Evolutionary conservation across 2,888 invertebrate species (phyloP).

Genomic region (Mythimna albipuncta): DNA sequence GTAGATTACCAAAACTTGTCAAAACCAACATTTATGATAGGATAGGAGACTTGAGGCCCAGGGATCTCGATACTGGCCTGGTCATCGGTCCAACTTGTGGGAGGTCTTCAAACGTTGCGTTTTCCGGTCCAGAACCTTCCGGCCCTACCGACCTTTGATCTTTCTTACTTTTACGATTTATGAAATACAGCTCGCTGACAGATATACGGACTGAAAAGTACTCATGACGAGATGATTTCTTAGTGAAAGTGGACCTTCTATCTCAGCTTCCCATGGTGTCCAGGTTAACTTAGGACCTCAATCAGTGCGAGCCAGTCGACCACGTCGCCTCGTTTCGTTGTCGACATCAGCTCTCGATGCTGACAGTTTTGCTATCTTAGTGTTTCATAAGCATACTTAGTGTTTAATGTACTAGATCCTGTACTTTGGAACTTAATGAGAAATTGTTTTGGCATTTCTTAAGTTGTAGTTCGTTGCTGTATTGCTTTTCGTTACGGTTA

Average conservation of each 20-base stretch:
- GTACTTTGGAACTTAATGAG: conserved; percentile 10
- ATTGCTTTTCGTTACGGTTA: too few species aligned
- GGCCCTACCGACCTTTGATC: too few species aligned
- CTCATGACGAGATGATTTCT: background rate
- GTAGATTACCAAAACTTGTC: too few species aligned
- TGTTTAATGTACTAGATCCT: conserved; percentile 32
- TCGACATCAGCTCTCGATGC: conserved; percentile 45
- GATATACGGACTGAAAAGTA: too few species aligned
- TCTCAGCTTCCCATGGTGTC: accelerated
- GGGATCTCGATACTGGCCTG: too few species aligned
- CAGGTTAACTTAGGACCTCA: conserved; percentile 36
- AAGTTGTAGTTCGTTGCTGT: background rate
- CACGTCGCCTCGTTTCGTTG: conserved; percentile 52
- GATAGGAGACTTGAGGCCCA: too few species aligned
- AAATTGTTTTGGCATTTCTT: conserved; percentile 22
- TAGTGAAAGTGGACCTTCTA: conserved; percentile 30
- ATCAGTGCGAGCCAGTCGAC: conserved; percentile 39
- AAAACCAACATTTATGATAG: too few species aligned
- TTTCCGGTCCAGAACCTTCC: too few species aligned
- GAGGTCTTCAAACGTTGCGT: too few species aligned
- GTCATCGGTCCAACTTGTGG: too few species aligned
- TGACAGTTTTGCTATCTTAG: conserved; percentile 28
- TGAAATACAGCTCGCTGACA: too few species aligned
- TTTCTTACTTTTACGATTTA: too few species aligned
- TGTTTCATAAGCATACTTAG: conserved; percentile 52